Evolutionary conservation across 2,113 vertebrate species (phyloP).

Genomic region (Pogona vitticeps): DNA sequence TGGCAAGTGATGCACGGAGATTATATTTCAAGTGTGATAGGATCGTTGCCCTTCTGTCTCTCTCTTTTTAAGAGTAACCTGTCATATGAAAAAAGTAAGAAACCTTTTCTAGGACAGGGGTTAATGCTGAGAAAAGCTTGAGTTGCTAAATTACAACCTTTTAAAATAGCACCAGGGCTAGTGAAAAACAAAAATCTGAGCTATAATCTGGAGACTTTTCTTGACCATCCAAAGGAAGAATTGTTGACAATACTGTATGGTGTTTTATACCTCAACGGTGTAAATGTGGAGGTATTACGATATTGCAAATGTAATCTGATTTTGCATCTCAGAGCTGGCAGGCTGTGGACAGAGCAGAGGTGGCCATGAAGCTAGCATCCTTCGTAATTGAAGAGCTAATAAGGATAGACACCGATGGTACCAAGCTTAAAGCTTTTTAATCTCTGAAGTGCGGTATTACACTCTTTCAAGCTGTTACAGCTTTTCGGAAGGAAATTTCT

Average conservation of each 20-base stretch:
- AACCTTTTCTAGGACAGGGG: not conserved
- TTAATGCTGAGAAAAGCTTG: not conserved
- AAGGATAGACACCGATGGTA: not conserved
- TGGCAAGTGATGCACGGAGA: not conserved
- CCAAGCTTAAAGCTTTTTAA: not conserved
- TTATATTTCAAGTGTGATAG: not conserved
- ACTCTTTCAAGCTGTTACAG: not conserved
- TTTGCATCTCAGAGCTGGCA: not conserved
- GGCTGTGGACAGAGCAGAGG: not conserved
- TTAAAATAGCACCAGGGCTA: not conserved
- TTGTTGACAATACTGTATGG: not conserved
- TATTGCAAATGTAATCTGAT: not conserved
- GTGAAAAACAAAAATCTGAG: not conserved
- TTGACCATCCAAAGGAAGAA: not conserved
- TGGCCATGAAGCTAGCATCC: not conserved
- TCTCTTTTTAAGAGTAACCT: not conserved
- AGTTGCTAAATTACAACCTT: not conserved
- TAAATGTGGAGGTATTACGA: not conserved
- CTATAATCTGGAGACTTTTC: not conserved
- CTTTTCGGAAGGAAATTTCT: conserved; percentile 7
- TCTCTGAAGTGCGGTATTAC: not conserved
- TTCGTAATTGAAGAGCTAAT: not conserved
- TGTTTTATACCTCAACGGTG: not conserved
- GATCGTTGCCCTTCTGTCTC: too few relatives aligned
- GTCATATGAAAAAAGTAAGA: not conserved